A percentile compares a stretch with the other conserved stretches of the same genome.
Conservation (phyloP, 2,113 vertebrate species). For the Alouatta palliata region DNA sequence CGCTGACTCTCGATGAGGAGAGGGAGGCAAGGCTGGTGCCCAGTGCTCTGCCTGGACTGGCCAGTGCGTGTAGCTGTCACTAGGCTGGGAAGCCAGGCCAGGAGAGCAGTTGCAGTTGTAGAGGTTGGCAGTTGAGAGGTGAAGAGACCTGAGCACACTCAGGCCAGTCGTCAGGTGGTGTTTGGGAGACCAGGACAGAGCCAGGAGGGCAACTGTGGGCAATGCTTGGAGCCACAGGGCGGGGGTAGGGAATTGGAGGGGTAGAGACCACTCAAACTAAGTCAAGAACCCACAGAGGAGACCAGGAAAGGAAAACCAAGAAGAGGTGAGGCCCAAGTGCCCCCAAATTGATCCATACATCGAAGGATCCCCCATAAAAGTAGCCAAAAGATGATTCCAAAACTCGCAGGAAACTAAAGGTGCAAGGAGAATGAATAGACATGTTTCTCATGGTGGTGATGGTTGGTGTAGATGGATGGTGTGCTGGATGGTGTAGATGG, state of each 20-base stretch:
- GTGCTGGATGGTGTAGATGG: rapidly evolving
- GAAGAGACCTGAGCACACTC: not conserved
- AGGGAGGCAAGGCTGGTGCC: not conserved
- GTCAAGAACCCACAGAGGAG: not conserved
- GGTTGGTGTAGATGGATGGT: rapidly evolving
- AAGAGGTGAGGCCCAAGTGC: not conserved
- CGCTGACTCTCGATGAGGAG: not conserved
- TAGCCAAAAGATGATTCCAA: not conserved
- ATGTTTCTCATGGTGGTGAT: too few relatives aligned
- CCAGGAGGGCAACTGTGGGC: not conserved
- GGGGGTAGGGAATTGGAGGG: too few relatives aligned
- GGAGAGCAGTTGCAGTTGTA: not conserved
- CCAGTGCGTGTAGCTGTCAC: not conserved
- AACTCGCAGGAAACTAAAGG: not conserved
- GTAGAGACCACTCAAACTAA: not conserved
- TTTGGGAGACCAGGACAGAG: not conserved
- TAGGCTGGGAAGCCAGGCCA: not conserved
- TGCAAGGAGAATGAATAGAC: not conserved
- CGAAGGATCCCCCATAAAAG: not conserved
- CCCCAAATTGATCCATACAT: rapidly evolving
- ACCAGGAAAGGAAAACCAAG: not conserved
- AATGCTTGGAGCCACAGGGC: not conserved
- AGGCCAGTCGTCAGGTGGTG: not conserved
- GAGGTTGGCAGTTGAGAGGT: not conserved
- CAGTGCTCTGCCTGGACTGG: not conserved